Base-by-base conservation (phyloP, 2,113 vertebrate species). In the Larimichthys crocea region DNA sequence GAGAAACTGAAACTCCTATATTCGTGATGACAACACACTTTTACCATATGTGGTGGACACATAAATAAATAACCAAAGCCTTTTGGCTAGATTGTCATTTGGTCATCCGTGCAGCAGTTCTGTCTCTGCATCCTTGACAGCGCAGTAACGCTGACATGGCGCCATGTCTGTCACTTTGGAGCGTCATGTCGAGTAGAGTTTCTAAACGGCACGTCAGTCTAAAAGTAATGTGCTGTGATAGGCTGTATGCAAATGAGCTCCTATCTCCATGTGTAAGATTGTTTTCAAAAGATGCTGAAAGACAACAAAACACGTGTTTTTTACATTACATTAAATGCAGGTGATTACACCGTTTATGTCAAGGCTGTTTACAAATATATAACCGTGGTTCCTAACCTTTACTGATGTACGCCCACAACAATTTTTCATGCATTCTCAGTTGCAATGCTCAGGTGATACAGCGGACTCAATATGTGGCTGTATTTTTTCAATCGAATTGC, bases 1-100 rank as follows among this genome's bases (percentile, higher is more conserved):
- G 67, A 24, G 69, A 69, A 77, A 57, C 48, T 65, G 31, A 77
- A 59, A 59, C 8, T 56, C 60, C 55, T 67, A 17, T 42, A 4
- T 61, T 65, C 64, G 57, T 40, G 50, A 48, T 1, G 3, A 75
- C 59, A 8, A 24, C 26, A 62, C 46, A 52, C 48, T 64, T 19
- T 64, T 19, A 12, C 11, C 46, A 20, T 24, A 1, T 10, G 24
- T 35, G 24, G 10, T 46, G 44, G 46, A 57, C 52, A 50, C 46
- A 26, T 5, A 57, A 3, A 8, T 20, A n/a, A 17, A 26, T 24
- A 42, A 42, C 3, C 29, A 42, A 31, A 60, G 31, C 46, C 7
- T 49, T 56, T 53, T 15, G 19, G 10, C 22, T 35, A 1, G 5
- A 50, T 26, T 24, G 76, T 40, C 10, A 53, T 72, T 71, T 56